Conservation (phyloP, 2,888 invertebrate genomes). For the Sceliomorpha sp. region DNA sequence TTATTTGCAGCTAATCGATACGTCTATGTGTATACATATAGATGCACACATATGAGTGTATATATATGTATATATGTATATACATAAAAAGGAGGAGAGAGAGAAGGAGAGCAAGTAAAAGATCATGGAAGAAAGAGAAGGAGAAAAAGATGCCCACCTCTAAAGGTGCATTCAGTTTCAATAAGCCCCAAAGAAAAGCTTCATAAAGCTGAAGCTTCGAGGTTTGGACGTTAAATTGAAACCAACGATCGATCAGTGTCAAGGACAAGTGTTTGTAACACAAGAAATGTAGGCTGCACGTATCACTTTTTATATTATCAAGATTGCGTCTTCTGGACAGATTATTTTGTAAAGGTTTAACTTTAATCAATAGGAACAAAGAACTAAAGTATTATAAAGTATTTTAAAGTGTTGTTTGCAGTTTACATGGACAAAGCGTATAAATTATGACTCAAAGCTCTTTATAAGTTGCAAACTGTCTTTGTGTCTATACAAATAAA, state of each 20-base stretch:
- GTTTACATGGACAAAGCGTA: no score
- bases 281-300: conserved; percentile 11
- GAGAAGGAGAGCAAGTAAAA: no score
- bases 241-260: neutral
- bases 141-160: neutral
- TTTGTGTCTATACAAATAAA: no score
- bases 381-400: no score
- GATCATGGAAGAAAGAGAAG: no score
- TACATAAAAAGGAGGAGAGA: neutral
- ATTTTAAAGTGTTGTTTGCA: no score
- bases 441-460: no score
- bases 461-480: no score
- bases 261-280: conserved; percentile 4
- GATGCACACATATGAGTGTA: conserved; percentile 5
- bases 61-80: neutral
- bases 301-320: no score
- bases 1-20: conserved; percentile 51
- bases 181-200: neutral
- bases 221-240: neutral
- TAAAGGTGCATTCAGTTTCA: neutral
- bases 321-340: no score
- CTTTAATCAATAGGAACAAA: no score
- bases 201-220: neutral
- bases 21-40: conserved; percentile 13
- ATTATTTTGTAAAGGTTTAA: no score